Evolutionary conservation across 37 sponge, comb jelly and placozoan genomes (phyloP).

Genomic region (Chondrosia reniformis): DNA sequence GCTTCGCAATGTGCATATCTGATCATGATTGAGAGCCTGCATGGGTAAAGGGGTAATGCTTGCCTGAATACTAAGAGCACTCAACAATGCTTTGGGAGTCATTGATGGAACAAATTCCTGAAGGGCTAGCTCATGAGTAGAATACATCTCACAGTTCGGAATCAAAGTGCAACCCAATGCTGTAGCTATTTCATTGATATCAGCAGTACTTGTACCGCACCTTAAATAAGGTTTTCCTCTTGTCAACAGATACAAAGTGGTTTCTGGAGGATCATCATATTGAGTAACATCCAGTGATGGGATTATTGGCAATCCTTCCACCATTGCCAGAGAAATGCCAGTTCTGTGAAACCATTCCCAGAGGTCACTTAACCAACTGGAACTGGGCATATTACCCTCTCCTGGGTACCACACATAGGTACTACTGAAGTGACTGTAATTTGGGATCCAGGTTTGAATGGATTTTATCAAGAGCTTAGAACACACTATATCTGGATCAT

Average conservation of each 20-base stretch:
- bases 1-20: background rate
- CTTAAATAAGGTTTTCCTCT: background rate
- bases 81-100: background rate
- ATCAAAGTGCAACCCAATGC: background rate
- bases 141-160: background rate
- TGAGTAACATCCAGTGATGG: conserved; percentile 2
- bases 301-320: conserved; percentile 22
- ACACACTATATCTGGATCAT: conserved; percentile 9
- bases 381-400: conserved; percentile 8
- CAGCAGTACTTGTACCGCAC: background rate
- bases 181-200: background rate
- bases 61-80: background rate
- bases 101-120: background rate
- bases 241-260: too few species aligned
- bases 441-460: conserved; percentile 30
- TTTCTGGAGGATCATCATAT: background rate
- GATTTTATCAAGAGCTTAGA: conserved; percentile 13
- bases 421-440: too few species aligned
- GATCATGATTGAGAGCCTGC: background rate
- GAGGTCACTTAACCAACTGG: conserved; percentile 31
- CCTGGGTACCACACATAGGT: conserved; percentile 53
- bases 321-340: background rate
- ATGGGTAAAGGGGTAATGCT: too few species aligned
- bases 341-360: conserved; percentile 38
- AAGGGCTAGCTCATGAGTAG: background rate